Base-by-base conservation (phyloP, 1,140 invertebrate genomes). In the Cecropterus lyciades region DNA sequence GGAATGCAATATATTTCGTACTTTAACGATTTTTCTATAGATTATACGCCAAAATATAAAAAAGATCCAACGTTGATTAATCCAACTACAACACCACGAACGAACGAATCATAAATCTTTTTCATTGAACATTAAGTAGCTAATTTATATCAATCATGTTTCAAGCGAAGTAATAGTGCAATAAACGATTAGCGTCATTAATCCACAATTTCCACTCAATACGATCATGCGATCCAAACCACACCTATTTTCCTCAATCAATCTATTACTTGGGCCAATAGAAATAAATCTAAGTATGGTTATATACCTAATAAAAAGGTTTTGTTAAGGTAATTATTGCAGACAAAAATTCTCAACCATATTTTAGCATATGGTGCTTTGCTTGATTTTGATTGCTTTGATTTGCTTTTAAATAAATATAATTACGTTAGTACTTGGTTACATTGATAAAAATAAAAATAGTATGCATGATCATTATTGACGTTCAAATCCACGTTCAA, bases 161-260 rank as follows among this genome's bases (percentile, higher is more conserved):
- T 64, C 67, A 48, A 67, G 62, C 69, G 48, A 65, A 69, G 70
- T 72, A 72, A 84, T 67, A 48, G 63, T 43, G 63, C 52, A 49
- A 46, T 77, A 79, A 77, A 77, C 74, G 42, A 79, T 84, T 72
- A 69, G 65, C 53, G 71, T 73, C 62, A 75, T 83, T 79, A 77
- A 83, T 79, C 65, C 74, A 73, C 70, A 80, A 84, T 84, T 81
- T 81, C 67, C 70, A 79, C 74, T 77, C 74, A 72, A 76, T 79
- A 69, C 73, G 55, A 68, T 71, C 59, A 74, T 71, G 73, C 73
- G 45, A 73, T 71, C 51, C 37, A 70, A 72, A 75, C 76, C 83
- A 77, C 76, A 77, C 79, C 82, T 70, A 70, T 65, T 66, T 57
- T 67, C 77, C 72, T 73, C 73, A 67, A 72, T 75, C 65, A 71